Conservation (phyloP, 2,113 vertebrate species). For the Oryzias melastigma region DNA sequence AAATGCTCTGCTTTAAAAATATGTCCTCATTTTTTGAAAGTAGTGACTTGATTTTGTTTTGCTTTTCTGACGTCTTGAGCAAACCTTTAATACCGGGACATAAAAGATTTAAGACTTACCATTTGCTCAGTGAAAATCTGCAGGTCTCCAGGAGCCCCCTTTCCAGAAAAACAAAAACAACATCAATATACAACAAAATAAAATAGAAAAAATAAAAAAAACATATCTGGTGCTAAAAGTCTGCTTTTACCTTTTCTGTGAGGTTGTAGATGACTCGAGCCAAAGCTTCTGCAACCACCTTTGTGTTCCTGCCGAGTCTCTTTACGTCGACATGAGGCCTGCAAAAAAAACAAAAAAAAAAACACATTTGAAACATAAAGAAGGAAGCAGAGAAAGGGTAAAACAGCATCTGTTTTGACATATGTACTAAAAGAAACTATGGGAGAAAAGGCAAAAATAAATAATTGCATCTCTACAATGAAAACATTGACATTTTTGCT, state of each 20-base stretch:
- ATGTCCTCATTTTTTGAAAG: too few species aligned
- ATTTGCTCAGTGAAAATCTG: constrained; percentile 97
- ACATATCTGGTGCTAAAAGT: not conserved
- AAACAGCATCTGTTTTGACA: not conserved
- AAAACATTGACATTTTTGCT: too few species aligned
- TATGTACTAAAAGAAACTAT: not conserved
- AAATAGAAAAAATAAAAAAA: accelerated
- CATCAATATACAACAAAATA: not conserved
- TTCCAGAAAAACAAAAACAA: constrained; percentile 7
- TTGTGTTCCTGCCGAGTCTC: constrained; percentile 89
- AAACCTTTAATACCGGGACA: not conserved
- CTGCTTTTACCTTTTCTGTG: constrained; percentile 87
- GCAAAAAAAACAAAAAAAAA: constrained; percentile 15
- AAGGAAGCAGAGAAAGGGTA: not conserved
- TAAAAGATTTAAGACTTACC: constrained; percentile 73
- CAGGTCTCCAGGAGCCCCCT: constrained; percentile 90
- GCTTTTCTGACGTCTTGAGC: too few species aligned
- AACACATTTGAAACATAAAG: constrained; percentile 10
- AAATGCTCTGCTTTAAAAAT: too few species aligned
- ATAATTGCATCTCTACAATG: too few species aligned
- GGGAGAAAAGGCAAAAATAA: too few species aligned
- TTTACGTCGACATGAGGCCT: constrained; percentile 89
- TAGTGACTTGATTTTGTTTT: too few species aligned
- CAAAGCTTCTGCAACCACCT: constrained; percentile 90
- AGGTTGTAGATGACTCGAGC: constrained; percentile 97